Percentiles rank a stretch among this genome's conserved stretches.
Conservation (phyloP, 1,140 invertebrate genomes). For the Ylistrum balloti region DNA sequence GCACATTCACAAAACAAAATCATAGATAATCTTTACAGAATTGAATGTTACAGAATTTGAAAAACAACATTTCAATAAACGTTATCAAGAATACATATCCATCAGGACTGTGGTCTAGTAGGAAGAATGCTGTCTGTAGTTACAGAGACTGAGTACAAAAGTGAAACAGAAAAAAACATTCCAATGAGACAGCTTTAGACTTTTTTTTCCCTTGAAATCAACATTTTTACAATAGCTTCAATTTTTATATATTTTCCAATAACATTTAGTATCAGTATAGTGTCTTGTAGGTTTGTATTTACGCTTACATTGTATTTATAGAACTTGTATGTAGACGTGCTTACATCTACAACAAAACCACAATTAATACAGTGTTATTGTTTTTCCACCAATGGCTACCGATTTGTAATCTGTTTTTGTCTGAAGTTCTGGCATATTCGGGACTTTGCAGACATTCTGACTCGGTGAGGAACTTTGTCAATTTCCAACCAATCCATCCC, state of each 20-base stretch:
- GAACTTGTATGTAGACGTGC: background rate
- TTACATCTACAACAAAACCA: background rate
- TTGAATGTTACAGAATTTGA: background rate
- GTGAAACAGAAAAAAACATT: background rate
- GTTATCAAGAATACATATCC: background rate
- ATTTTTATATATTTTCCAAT: background rate
- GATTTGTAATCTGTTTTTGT: background rate
- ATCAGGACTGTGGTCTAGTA: background rate
- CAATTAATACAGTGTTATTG: constrained; percentile 18
- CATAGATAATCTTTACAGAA: background rate
- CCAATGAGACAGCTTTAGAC: background rate
- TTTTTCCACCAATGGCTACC: constrained; percentile 14
- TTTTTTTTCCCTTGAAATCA: constrained; percentile 17
- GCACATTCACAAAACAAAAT: background rate
- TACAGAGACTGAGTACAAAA: background rate
- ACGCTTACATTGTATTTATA: too few species aligned
- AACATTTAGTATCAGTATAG: background rate
- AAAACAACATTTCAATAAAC: background rate
- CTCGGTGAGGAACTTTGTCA: background rate
- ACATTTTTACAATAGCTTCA: background rate
- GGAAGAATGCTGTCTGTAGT: background rate
- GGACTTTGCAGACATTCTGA: background rate
- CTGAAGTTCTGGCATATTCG: background rate
- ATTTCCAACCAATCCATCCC: background rate
- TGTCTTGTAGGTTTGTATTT: background rate